phyloP scores from a whole-genome alignment of 2,113 vertebrate species.

The Takifugu flavidus region DNA sequence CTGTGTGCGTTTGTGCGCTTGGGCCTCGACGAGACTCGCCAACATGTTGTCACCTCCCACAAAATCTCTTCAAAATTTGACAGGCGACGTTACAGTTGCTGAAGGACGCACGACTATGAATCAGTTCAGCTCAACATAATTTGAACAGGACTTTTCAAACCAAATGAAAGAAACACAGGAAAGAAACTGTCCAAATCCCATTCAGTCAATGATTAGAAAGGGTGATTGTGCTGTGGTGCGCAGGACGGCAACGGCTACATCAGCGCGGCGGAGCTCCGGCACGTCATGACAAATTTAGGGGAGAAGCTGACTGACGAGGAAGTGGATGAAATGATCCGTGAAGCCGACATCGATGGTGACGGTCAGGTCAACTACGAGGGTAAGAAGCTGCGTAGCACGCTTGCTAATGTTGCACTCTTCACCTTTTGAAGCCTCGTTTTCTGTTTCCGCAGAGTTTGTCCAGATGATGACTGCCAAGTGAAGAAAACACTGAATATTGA shows the following conservation, averaged over 20 bases:
- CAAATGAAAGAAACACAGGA: too few species aligned
- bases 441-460: conserved; percentile 81
- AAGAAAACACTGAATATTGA: conserved; percentile 60
- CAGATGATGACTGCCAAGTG: conserved; percentile 95
- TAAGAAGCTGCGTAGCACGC: conserved; percentile 44
- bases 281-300: conserved; percentile 90
- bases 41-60: too few species aligned
- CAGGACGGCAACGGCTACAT: conserved; percentile 91
- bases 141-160: too few species aligned
- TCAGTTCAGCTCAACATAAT: too few species aligned
- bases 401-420: background rate
- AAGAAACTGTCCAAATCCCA: too few species aligned
- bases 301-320: conserved; percentile 91
- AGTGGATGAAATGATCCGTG: conserved; percentile 90
- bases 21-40: too few species aligned
- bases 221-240: background rate
- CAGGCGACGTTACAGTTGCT: too few species aligned
- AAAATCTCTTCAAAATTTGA: too few species aligned
- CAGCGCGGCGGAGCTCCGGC: conserved; percentile 86
- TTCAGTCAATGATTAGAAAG: background rate
- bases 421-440: conserved; percentile 2
- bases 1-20: too few species aligned
- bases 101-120: too few species aligned
- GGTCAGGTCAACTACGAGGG: conserved; percentile 93
- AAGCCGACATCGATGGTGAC: conserved; percentile 88